These are phyloP conservation scores for Aleiodes sp. DNA, from an alignment of 1,140 invertebrate species.

Conservation along the genomic window DNA sequence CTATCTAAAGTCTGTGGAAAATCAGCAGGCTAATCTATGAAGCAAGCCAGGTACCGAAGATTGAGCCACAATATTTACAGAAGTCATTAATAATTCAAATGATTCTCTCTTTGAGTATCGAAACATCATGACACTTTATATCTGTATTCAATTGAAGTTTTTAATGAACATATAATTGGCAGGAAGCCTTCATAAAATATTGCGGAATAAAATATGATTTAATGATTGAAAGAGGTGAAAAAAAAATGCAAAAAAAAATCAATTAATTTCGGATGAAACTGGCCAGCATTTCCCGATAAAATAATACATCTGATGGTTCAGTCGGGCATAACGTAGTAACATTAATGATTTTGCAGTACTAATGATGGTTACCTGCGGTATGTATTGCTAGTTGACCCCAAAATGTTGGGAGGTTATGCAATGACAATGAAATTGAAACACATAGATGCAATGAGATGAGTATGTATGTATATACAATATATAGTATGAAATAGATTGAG, in stretches of 20 bases:
- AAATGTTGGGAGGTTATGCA: not conserved
- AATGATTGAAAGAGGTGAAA: too few relatives aligned
- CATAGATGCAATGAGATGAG: not conserved
- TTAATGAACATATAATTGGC: too few relatives aligned
- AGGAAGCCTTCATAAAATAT: too few relatives aligned
- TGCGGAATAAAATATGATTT: too few relatives aligned
- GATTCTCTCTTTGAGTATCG: too few relatives aligned
- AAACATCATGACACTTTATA: too few relatives aligned
- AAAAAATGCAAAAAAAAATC: not conserved
- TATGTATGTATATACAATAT: not conserved
- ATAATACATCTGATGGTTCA: slow-evolving; percentile 37
- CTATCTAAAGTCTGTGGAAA: too few relatives aligned
- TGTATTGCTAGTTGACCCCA: not conserved
- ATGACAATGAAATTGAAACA: not conserved
- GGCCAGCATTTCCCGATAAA: slow-evolving; percentile 22
- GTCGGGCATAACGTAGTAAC: slow-evolving; percentile 40
- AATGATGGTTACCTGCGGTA: slow-evolving; percentile 41
- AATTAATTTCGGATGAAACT: not conserved
- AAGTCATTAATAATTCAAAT: too few relatives aligned
- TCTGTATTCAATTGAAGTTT: too few relatives aligned
- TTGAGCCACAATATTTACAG: too few relatives aligned
- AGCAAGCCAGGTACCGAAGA: too few relatives aligned
- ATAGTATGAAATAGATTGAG: slow-evolving; percentile 4
- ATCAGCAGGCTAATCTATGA: too few relatives aligned
- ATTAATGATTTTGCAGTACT: slow-evolving; percentile 48